These are phyloP conservation scores for Pampus argenteus DNA, from an alignment of 2,797 vertebrate species.

Conservation along the genomic window DNA sequence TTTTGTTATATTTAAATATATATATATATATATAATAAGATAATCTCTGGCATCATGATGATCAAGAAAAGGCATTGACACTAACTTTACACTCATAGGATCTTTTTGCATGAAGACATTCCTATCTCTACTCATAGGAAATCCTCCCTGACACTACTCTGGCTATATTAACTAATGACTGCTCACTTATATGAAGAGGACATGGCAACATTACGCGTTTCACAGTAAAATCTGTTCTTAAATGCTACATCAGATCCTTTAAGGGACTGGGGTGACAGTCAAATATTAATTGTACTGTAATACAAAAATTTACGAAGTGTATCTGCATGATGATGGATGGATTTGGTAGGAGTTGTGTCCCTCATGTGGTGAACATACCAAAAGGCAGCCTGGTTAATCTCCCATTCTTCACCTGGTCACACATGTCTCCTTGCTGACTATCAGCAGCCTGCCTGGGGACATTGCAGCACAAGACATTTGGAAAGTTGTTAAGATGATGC, in stretches of 20 bases:
- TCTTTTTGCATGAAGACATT: neutral
- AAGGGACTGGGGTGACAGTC: accelerated
- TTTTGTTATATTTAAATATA: neutral
- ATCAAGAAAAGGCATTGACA: neutral
- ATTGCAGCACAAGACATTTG: slow-evolving; percentile 5
- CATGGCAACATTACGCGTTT: neutral
- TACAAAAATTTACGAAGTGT: neutral
- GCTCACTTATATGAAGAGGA: neutral
- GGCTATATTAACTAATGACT: neutral
- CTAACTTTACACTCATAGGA: neutral
- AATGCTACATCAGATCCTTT: neutral
- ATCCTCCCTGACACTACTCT: neutral
- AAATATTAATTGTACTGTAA: too few species aligned
- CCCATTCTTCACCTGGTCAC: neutral
- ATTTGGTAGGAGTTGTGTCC: slow-evolving; percentile 45
- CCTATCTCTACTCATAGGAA: neutral
- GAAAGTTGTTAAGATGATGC: slow-evolving; percentile 1
- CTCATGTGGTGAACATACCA: slow-evolving; percentile 64
- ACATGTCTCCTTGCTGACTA: slow-evolving; percentile 1
- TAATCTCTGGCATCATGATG: neutral
- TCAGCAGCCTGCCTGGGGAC: neutral
- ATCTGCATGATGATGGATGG: neutral
- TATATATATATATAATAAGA: too few species aligned
- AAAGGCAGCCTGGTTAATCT: slow-evolving; percentile 46
- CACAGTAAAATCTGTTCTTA: neutral